Conservation (phyloP, 2,113 vertebrate genomes). For the Panthera tigris region DNA sequence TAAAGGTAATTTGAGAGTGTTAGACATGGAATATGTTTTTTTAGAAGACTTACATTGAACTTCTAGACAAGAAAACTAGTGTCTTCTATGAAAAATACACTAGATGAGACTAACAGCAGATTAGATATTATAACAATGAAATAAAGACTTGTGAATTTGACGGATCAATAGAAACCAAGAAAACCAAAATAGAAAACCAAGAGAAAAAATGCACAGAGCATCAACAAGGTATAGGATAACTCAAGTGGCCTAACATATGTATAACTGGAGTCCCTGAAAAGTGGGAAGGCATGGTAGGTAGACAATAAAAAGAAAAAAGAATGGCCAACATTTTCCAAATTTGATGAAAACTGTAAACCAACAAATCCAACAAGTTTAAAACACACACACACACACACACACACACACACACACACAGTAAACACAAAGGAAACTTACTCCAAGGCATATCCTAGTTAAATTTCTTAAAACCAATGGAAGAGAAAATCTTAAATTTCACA, state of each 20-base stretch:
- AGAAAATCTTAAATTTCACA: not conserved
- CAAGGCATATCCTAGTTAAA: not conserved
- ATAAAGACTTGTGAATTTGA: not conserved
- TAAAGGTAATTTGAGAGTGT: not conserved
- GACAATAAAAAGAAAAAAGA: not conserved
- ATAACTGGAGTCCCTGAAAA: not conserved
- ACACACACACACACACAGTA: not conserved
- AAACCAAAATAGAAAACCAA: not conserved
- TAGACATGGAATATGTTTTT: not conserved
- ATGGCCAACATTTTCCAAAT: not conserved
- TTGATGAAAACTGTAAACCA: not conserved
- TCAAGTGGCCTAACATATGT: not conserved
- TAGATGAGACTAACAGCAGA: not conserved
- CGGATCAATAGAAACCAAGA: not conserved
- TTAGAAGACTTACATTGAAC: not conserved
- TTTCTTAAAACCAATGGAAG: not conserved
- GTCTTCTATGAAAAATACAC: not conserved
- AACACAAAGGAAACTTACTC: not conserved
- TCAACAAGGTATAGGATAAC: not conserved
- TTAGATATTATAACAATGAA: not conserved
- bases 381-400: not conserved
- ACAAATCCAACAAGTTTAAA: not conserved
- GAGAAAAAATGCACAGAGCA: not conserved
- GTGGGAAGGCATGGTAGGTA: rapidly evolving
- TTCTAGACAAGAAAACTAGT: conserved; percentile 22